Conservation (phyloP, 2,888 invertebrate species). For the Hetaerina titia region DNA sequence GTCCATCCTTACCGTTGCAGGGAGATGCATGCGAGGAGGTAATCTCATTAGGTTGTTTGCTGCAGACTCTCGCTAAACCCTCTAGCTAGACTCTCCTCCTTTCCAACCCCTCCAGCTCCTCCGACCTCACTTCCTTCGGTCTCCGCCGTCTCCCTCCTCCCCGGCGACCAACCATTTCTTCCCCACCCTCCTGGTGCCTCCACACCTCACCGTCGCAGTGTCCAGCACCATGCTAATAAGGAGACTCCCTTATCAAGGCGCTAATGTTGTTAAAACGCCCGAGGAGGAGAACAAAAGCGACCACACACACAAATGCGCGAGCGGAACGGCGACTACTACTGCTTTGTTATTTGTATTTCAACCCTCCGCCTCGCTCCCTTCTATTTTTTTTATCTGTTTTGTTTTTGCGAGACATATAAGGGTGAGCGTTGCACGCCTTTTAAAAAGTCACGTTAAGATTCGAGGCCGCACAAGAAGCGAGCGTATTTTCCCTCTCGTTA, state of each 20-base stretch:
- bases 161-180: not conserved
- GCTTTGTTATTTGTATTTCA: constrained; percentile 1
- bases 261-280: constrained; percentile 50
- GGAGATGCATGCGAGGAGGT: constrained; percentile 6
- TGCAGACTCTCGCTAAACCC: not conserved
- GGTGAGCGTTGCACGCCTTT: not conserved
- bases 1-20: not conserved
- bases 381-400: not conserved
- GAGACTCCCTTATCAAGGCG: constrained; percentile 60
- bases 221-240: constrained; percentile 50
- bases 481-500: constrained; percentile 2
- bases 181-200: not conserved
- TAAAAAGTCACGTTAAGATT: constrained; percentile 34
- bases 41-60: constrained; percentile 35
- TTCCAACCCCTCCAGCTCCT: not conserved
- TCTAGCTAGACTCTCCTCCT: not conserved
- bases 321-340: not conserved
- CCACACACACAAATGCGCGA: not conserved
- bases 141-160: not conserved
- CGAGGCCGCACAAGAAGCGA: constrained; percentile 8
- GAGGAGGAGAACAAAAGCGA: not conserved
- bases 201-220: not conserved
- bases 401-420: not conserved
- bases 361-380: not conserved
- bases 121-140: not conserved